These are phyloP conservation scores for Mus spicilegus DNA, from an alignment of 2,113 vertebrate genomes.

Conservation along the genomic window DNA sequence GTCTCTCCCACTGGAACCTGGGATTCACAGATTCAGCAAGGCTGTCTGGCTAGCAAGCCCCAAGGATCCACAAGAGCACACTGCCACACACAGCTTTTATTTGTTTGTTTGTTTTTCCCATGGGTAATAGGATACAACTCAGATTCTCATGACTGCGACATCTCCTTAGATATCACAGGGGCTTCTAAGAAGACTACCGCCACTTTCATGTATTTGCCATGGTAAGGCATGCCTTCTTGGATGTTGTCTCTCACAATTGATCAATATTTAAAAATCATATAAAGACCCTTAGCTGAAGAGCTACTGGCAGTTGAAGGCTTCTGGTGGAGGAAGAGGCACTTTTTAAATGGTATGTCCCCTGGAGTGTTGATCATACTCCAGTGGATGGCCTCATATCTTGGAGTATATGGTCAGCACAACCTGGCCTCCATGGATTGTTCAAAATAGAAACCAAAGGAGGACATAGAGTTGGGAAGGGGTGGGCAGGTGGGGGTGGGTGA, in stretches of 20 bases:
- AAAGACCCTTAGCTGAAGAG: neutral
- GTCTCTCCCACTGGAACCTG: neutral
- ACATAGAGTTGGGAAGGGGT: neutral
- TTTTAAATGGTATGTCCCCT: neutral
- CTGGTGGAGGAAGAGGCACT: neutral
- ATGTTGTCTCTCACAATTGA: neutral
- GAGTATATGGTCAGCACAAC: neutral
- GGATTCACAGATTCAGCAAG: neutral
- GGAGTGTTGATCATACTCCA: neutral
- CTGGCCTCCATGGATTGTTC: neutral
- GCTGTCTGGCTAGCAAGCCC: neutral
- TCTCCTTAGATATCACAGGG: conserved; percentile 6
- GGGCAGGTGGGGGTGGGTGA: neutral
- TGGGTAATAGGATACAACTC: neutral
- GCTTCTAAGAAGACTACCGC: neutral
- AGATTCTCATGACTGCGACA: too few species aligned
- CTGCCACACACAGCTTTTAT: too few species aligned
- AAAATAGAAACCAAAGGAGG: neutral
- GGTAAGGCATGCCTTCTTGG: neutral
- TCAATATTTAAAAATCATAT: neutral
- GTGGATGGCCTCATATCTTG: neutral
- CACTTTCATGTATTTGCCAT: neutral
- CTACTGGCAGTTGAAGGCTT: neutral
- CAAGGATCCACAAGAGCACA: neutral
- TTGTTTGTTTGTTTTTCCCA: too few species aligned